A percentile compares a stretch with the other conserved stretches of the same genome.
Evolutionary conservation across 2,797 vertebrate species (phyloP).

Genomic region (Notolepis coatsorum): DNA sequence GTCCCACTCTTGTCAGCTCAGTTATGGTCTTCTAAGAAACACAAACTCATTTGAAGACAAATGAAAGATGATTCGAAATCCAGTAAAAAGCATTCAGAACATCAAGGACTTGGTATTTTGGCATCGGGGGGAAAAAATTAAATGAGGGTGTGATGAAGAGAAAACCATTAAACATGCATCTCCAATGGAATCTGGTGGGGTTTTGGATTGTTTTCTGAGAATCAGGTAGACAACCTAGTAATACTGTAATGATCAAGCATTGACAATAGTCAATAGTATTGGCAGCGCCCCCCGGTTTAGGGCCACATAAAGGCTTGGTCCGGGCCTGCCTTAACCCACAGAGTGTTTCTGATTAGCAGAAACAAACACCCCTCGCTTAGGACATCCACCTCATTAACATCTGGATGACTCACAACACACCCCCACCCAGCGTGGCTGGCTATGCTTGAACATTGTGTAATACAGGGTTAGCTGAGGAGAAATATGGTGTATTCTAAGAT

Average conservation of each 20-base stretch:
- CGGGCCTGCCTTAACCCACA: constrained; percentile 27
- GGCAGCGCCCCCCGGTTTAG: too few relatives aligned
- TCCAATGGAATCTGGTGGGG: background rate
- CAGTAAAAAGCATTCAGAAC: background rate
- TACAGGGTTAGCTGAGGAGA: constrained; percentile 43
- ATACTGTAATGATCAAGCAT: too few relatives aligned
- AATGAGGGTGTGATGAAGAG: background rate
- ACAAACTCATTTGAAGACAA: background rate
- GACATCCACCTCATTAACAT: constrained; percentile 61
- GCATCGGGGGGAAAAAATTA: background rate
- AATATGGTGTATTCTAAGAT: constrained; percentile 20
- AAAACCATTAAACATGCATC: background rate
- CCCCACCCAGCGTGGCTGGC: constrained; percentile 42
- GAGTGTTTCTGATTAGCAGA: constrained; percentile 48
- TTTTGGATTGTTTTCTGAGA: constrained; percentile 6
- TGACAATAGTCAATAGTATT: too few relatives aligned
- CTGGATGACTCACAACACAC: constrained; percentile 52
- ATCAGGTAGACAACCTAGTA: background rate
- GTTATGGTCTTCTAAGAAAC: background rate
- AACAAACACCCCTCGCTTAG: constrained; percentile 59
- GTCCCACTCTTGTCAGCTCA: background rate
- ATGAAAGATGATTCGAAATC: constrained; percentile 3
- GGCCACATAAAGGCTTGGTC: too few relatives aligned
- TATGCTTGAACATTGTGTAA: constrained; percentile 54
- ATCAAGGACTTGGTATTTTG: background rate